These are phyloP conservation scores for Epizoanthus scotinus DNA, from an alignment of 92 coral and sea anemone species.

Conservation along the genomic window DNA sequence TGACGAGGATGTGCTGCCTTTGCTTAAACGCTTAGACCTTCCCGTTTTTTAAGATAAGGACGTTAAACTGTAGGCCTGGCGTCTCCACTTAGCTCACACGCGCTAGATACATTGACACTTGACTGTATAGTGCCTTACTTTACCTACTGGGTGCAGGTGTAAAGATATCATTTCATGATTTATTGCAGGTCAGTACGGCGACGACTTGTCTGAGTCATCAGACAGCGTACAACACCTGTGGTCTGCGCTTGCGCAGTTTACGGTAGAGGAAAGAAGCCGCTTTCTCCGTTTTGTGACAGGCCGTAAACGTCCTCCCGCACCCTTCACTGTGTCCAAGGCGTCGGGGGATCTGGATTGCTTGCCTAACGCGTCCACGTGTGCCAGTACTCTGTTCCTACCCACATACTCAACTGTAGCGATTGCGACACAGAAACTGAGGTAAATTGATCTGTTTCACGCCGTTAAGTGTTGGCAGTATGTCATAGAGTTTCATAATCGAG, in stretches of 20 bases:
- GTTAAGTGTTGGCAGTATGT: no score
- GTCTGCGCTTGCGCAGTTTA: slow-evolving; percentile 80
- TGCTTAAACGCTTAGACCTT: no score
- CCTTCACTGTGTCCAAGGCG: slow-evolving; percentile 89
- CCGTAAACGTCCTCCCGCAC: slow-evolving; percentile 94
- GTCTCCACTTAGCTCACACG: no score
- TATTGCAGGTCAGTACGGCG: slow-evolving; percentile 90
- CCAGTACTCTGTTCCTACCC: slow-evolving; percentile 91
- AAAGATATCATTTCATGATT: neutral
- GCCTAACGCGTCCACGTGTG: slow-evolving; percentile 97
- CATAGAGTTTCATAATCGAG: no score
- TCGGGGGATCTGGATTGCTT: slow-evolving; percentile 81
- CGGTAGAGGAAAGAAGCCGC: slow-evolving; percentile 86
- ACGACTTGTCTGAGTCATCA: slow-evolving; percentile 80
- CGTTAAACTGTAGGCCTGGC: no score
- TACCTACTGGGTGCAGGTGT: no score
- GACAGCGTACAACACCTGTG: slow-evolving; percentile 81
- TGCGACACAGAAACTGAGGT: slow-evolving; percentile 92
- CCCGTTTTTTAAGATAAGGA: no score
- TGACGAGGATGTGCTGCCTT: no score
- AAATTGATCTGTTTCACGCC: neutral
- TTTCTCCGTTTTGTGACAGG: slow-evolving; percentile 98
- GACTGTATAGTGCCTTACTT: no score
- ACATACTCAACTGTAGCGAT: slow-evolving; percentile 76
- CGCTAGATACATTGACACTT: no score